Evolutionary conservation across 2,888 invertebrate genomes (phyloP), one percentile per base, ranked within the genome.

Genomic region (Pardosa pseudoannulata): DNA sequence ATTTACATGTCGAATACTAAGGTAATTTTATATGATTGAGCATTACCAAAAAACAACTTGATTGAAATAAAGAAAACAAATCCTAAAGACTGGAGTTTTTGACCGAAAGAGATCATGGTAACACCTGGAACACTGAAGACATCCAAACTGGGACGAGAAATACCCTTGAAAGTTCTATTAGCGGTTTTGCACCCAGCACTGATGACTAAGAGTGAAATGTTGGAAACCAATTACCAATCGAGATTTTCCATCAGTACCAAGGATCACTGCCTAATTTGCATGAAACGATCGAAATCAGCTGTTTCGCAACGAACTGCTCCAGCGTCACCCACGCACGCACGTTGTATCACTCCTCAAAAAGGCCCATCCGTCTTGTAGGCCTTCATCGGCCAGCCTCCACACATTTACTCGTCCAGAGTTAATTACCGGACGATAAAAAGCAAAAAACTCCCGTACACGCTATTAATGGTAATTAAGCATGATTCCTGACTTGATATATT

Each of bases 401-500:
- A 82, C 73, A 56, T 78, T 83, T 79, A 65, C 39, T 41, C 50
- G 62, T 23, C 28, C 56, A 41, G 65, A 85, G 67, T 85, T 85
- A 85, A 85, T 85, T 72, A 85, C 78, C 62, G 39, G 56, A 13
- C 72, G 76, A 85, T 78, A 67, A 36, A 67, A 36, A 68, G 23
- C 1, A 79, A 56, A 39, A 65, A 16, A 73, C 36, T 73, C 67
- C 11, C 39, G 16, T 39, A 75, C 76, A 83, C 82, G 72, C 71
- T 78, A 85, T 85, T 85, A 85, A 78, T 68, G 83, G 76, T 85
- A 85, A 85, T 85, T 85, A 85, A 78, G 73, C 83, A 85, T 85
- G 83, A 81, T 81, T 81, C 41, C 39, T 6, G 19, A 68, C 81
- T 75, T 81, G 81, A 85, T 85, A 67, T 78, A 83, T 83, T 72